These are phyloP conservation scores for Lepus oiostolus DNA, from an alignment of 2,797 vertebrate genomes.

Conservation along the genomic window DNA sequence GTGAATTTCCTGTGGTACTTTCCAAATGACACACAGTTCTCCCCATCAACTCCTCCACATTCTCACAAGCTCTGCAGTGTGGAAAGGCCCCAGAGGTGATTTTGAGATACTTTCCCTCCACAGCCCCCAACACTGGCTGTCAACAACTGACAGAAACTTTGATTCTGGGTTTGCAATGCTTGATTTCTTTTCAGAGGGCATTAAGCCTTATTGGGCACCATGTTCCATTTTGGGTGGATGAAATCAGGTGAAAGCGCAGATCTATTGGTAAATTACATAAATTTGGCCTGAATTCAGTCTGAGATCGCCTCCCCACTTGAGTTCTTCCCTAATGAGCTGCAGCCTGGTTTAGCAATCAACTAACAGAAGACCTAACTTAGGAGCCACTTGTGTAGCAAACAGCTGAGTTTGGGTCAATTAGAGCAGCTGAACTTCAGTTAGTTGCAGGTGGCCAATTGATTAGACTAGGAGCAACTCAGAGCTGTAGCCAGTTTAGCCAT, in stretches of 20 bases:
- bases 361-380: too few relatives aligned
- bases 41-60: background rate
- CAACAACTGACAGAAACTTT: background rate
- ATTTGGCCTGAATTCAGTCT: too few relatives aligned
- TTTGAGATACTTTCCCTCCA: background rate
- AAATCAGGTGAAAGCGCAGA: background rate
- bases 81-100: background rate
- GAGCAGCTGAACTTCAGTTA: too few relatives aligned
- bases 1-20: background rate
- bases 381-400: too few relatives aligned
- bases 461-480: too few relatives aligned
- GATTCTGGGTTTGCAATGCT: background rate
- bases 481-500: too few relatives aligned
- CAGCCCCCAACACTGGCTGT: background rate
- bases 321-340: too few relatives aligned
- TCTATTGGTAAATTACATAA: background rate
- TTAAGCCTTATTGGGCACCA: background rate
- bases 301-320: too few relatives aligned
- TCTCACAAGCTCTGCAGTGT: background rate
- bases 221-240: background rate
- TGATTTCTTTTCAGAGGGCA: conserved; percentile 21
- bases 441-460: too few relatives aligned
- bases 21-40: background rate
- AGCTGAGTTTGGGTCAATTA: too few relatives aligned
- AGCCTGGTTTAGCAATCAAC: too few relatives aligned